Percentiles rank a stretch among this genome's conserved stretches.
Conservation (phyloP, 1,140 invertebrate genomes). For the Drosophila rufa region DNA sequence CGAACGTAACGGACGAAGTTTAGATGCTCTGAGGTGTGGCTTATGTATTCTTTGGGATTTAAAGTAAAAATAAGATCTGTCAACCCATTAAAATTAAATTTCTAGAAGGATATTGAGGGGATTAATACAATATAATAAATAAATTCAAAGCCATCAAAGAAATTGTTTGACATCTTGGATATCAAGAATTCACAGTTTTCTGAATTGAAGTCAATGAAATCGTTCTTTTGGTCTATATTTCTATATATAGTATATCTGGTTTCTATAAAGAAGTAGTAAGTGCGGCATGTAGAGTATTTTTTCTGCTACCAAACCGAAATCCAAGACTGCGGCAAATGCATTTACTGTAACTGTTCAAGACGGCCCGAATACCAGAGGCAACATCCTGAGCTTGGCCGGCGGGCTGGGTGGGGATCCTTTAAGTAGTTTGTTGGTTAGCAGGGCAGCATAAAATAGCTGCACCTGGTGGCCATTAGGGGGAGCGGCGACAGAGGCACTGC, state of each 20-base stretch:
- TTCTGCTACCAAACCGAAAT: constrained; percentile 3
- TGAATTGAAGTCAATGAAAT: no score
- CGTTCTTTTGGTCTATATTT: no score
- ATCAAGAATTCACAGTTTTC: no score
- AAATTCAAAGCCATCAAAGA: not conserved
- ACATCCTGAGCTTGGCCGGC: constrained; percentile 13
- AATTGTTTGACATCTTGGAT: not conserved
- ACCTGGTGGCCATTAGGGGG: constrained; percentile 80
- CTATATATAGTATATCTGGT: no score
- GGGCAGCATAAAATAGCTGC: constrained; percentile 79
- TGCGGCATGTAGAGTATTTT: constrained; percentile 4
- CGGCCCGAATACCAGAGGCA: constrained; percentile 3
- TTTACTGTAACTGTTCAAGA: constrained; percentile 46
- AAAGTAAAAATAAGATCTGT: not conserved
- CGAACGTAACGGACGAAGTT: not conserved
- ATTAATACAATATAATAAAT: no score
- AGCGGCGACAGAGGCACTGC: constrained; percentile 39
- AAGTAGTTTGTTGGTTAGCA: constrained; percentile 78
- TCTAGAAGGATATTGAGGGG: not conserved
- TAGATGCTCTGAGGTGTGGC: constrained; percentile 11
- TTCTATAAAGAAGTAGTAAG: not conserved
- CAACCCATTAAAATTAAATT: not conserved
- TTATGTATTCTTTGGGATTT: no score
- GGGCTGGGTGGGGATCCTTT: constrained; percentile 59
- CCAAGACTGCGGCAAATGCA: constrained; percentile 28